Base-by-base conservation (phyloP, 2,113 vertebrate species). In the Microcebus griseorufus region DNA sequence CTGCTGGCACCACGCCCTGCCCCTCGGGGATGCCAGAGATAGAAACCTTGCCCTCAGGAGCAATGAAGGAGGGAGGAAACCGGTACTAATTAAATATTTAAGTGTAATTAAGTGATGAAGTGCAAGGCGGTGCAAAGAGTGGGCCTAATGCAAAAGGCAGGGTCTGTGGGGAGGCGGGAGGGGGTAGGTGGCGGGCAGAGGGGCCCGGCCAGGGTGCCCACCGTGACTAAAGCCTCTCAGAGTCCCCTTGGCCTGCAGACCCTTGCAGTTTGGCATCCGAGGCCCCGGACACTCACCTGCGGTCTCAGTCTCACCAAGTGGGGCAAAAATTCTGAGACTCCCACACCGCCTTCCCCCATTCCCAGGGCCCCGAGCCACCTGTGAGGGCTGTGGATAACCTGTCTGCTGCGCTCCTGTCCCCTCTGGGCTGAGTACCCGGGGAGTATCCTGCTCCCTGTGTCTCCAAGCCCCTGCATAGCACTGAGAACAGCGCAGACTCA, bases 401-500 rank as follows among this genome's bases (percentile, higher is more conserved):
- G 1, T n/a, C 62, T 9, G 7, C 51, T 48, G 22, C 32, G 22
- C 29, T 83, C 37, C 86, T n/a, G 37, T 18, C 45, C 27, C n/a
- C 80, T 48, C 6, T 14, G 51, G 39, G 58, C 18, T 1, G 34
- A n/a, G 22, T 5, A 18, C 45, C 42, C 29, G 2, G 72, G 72
- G 73, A 20, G 69, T 18, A 37, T 90, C 81, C 45, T 5, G 11
- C 20, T 48, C 23, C 16, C 14, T 2, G 3, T 1, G 0, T 34
- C 73, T 34, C 17, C 6, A 81, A 65, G 72, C 16, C n/a, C 67
- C 58, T 1, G 4, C 60, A 2, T 2, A 7, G 76, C 11, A 8
- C 8, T 62, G 64, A 34, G 20, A 67, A 20, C 3, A 0, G 1
- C 2, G 1, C 1, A 3, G 67, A 18, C 22, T 70, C 6, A 13